Evolutionary conservation across 2,113 vertebrate genomes (phyloP), one percentile per base, ranked within the genome.

Genomic region (Motacilla alba): DNA sequence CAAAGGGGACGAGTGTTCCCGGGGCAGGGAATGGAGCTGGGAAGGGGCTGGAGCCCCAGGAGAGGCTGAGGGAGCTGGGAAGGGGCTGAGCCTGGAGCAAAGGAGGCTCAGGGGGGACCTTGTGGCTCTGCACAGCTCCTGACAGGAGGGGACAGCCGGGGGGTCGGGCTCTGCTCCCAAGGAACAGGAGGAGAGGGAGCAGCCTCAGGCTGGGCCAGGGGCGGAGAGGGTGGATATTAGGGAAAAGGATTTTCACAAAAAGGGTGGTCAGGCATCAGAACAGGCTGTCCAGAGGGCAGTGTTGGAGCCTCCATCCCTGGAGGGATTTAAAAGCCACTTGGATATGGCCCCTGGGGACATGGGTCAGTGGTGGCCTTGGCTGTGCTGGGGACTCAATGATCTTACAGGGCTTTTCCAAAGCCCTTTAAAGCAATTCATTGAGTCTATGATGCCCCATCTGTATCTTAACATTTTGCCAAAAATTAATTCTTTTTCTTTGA

Each of bases 281-380:
- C 20, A 62, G 35, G 15, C n/a, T 81, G 22, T 3, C 3, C 44
- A 66, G 41, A 28, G 43, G 19, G 15, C 59, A 74, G 30, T 9
- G 68, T 0, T 81, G 52, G 12, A 24, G 15, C 3, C 10, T 8
- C 7, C 37, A 46, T 17, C 5, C 52, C 77, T 30, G 28, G 2
- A 26, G 39, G 16, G 28, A 0, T n/a, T 67, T 52, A 46, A 30
- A 60, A 60, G 33, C 33, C 1, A 0, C 11, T 7, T n/a, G 15
- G 28, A 59, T 60, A 39, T 67, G 62, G n/a, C 33, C 4, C 4
- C 0, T 47, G 46, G 69, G 53, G 39, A 68, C 28, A 5, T 0
- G 28, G 60, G 13, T 11, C 11, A 60, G 27, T 60, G 52, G 19
- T 39, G 28, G 20, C 39, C 46, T 68, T 8, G 39, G 39, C 62